phyloP scores from a whole-genome alignment of 2,797 vertebrate species.

The Gorsachius magnificus region DNA sequence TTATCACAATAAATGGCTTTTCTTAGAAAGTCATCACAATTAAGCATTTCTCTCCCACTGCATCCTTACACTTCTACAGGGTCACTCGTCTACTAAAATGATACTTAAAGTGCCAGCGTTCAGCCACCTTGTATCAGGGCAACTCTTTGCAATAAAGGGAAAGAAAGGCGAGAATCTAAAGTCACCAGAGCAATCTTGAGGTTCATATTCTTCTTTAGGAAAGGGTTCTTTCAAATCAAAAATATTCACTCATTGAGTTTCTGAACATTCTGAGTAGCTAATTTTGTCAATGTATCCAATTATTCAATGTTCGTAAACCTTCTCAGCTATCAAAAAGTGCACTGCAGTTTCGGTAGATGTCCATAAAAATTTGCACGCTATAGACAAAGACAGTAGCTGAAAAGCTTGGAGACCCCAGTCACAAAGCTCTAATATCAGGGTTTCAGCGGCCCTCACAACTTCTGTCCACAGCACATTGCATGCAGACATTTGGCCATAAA shows the following conservation, averaged over 20 bases:
- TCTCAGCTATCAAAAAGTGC: not conserved
- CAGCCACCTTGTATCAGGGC: not conserved
- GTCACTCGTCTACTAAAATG: not conserved
- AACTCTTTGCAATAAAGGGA: not conserved
- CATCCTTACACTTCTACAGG: not conserved
- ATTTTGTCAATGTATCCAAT: not conserved
- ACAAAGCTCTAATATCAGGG: not conserved
- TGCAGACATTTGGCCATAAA: not conserved
- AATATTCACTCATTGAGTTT: not conserved
- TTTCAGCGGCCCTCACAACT: not conserved
- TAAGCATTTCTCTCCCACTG: not conserved
- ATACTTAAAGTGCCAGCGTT: not conserved
- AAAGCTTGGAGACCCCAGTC: not conserved
- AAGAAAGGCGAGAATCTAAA: not conserved
- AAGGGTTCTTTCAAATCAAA: not conserved
- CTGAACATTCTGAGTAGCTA: not conserved
- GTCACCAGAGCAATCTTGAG: not conserved
- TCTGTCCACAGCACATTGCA: accelerated
- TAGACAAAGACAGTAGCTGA: not conserved
- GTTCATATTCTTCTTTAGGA: not conserved
- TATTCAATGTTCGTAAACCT: not conserved
- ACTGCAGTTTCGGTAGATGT: not conserved
- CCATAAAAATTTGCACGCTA: not conserved
- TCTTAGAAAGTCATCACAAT: not conserved
- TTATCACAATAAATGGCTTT: not conserved